Conservation (phyloP, 2,113 vertebrate species). For the Tamias sibiricus region DNA sequence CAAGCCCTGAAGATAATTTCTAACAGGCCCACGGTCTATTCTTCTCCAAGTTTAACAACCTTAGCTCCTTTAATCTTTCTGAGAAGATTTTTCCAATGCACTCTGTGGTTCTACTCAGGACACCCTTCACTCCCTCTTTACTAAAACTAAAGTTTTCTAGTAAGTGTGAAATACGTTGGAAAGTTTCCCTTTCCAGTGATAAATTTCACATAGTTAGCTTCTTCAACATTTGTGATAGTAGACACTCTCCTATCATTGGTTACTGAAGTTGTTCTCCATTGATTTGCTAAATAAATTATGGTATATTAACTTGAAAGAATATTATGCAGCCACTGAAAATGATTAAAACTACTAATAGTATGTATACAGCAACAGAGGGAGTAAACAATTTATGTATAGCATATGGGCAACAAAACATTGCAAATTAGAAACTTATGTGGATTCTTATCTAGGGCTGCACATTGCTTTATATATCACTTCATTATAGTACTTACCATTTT, state of each 20-base stretch:
- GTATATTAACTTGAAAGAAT: background rate
- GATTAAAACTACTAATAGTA: background rate
- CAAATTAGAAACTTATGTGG: background rate
- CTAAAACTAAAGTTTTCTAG: background rate
- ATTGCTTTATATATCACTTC: background rate
- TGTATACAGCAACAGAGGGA: background rate
- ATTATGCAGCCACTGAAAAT: background rate
- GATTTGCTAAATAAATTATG: constrained; percentile 18
- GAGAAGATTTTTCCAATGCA: background rate
- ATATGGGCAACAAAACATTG: background rate
- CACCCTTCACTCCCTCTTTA: background rate
- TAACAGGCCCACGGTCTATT: background rate
- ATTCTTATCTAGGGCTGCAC: background rate
- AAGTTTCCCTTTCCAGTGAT: background rate
- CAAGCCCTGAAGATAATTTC: background rate
- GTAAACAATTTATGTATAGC: background rate
- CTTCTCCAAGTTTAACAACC: background rate
- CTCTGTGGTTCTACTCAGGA: background rate
- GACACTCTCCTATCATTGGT: background rate
- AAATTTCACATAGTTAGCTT: background rate
- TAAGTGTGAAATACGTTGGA: background rate
- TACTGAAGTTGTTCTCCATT: background rate
- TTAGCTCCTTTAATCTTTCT: background rate
- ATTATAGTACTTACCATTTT: background rate
- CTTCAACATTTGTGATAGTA: background rate